Evolutionary conservation across 2,888 invertebrate species (phyloP).

Genomic region (Drosophila fulvimacula): DNA sequence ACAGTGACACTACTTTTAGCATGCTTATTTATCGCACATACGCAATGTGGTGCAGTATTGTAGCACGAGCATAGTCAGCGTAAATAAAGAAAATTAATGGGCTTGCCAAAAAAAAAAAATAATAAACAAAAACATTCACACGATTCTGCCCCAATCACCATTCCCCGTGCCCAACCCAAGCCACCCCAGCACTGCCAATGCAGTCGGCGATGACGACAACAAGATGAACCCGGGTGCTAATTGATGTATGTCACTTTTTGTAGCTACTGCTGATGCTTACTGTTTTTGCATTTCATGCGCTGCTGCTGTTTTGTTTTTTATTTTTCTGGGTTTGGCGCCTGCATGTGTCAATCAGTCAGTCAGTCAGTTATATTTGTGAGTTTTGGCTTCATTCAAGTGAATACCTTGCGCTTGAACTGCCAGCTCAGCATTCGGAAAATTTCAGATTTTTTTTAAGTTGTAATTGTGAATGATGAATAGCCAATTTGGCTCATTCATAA

Average conservation of each 20-base stretch:
- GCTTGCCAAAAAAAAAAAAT: slow-evolving; percentile 23
- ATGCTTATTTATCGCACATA: slow-evolving; percentile 48
- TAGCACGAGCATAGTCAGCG: slow-evolving; percentile 8
- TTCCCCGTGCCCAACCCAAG: not conserved
- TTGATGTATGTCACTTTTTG: slow-evolving; percentile 36
- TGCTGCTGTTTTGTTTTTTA: not conserved
- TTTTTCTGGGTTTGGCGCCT: slow-evolving; percentile 29
- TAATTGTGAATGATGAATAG: slow-evolving; percentile 10
- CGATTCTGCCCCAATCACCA: slow-evolving; percentile 8
- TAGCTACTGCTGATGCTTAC: slow-evolving; percentile 19
- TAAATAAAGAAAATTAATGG: slow-evolving; percentile 34
- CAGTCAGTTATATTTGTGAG: slow-evolving; percentile 17
- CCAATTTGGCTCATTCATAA: slow-evolving; percentile 29
- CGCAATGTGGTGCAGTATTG: slow-evolving; percentile 44
- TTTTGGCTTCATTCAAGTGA: slow-evolving; percentile 11
- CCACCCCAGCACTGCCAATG: not conserved
- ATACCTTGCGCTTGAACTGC: slow-evolving; percentile 50
- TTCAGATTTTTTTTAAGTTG: not conserved
- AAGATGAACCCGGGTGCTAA: slow-evolving; percentile 32
- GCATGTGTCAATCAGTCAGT: slow-evolving; percentile 42
- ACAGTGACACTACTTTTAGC: slow-evolving; percentile 52
- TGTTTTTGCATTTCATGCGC: slow-evolving; percentile 7
- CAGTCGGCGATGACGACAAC: slow-evolving; percentile 12
- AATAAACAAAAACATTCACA: slow-evolving; percentile 16
- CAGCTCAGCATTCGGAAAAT: slow-evolving; percentile 5